Evolutionary conservation across 2,888 invertebrate species (phyloP), one percentile per base, ranked within the genome.

Genomic region (Diaprepes abbreviatus): DNA sequence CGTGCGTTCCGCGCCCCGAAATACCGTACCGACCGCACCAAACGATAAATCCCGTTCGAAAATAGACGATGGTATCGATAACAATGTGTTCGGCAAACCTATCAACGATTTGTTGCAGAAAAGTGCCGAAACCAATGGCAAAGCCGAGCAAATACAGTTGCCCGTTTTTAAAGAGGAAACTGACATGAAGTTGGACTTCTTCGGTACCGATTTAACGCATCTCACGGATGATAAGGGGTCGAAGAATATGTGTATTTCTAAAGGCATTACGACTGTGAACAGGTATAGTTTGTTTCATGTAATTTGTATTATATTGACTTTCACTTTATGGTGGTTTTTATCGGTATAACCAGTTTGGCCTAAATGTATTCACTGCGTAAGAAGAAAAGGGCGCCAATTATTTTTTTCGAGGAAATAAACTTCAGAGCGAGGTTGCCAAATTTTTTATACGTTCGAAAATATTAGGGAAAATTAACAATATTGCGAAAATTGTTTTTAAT

Each of bases 101-200:
- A 85, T 85, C 40, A 75, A 73, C 50, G 77, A 77, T 12, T 62
- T 77, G 54, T 80, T 87, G 43, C 83, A 87, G 70, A 85, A 85
- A 21, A 31, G 35, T n/a, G n/a, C 35, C 0, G 70, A 65, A 5
- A 16, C 17, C 10, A 35, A 35, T 16, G 50, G 57, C 33, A 87
- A 87, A 74, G 81, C 77, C 48, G 83, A 86, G 73, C 82, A 9
- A 84, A 86, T 57, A 19, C 87, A 86, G 68, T 86, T 94, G 79
- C 91, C 90, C n/a, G 88, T 93, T 81, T 93, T 93, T 78, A 89
- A 90, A 66, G 94, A 94, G 81, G 93, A 94, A 79, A 91, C 89
- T 19, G 95, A 95, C 79, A 94, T 96, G 89, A 96, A 96, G 84
- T 86, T 97, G 64, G 95, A 96, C 83, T 97, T 97, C 82, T 96